Percentiles rank a stretch among this genome's conserved stretches.
Conservation (phyloP, 1,140 invertebrate genomes). For the Gryllus bimaculatus region DNA sequence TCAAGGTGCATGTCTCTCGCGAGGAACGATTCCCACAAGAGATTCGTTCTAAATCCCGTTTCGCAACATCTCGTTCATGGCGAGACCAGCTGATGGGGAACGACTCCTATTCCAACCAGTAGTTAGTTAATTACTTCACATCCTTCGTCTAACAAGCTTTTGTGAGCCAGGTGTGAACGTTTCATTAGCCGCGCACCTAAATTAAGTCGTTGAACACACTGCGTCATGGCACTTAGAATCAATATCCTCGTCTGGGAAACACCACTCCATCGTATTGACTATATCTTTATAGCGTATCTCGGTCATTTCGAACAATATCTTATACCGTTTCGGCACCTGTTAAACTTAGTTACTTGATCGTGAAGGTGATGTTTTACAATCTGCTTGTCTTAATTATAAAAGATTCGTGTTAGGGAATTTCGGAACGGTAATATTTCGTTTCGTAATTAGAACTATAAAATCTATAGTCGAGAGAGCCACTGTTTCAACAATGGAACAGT, state of each 20-base stretch:
- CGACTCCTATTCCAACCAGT: neutral
- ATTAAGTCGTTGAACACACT: neutral
- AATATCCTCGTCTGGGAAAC: neutral
- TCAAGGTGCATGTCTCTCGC: too few species aligned
- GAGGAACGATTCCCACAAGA: too few species aligned
- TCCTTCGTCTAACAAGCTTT: slow-evolving; percentile 4
- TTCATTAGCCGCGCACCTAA: neutral
- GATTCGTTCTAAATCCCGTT: too few species aligned
- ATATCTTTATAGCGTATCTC: neutral
- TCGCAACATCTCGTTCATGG: neutral
- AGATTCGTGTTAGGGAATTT: neutral
- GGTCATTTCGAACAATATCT: neutral
- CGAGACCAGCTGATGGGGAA: neutral
- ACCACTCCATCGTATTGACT: neutral
- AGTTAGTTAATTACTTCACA: slow-evolving; percentile 2
- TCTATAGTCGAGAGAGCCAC: neutral
- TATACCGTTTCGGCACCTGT: neutral
- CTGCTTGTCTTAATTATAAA: neutral
- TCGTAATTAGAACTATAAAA: neutral
- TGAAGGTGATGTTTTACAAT: neutral
- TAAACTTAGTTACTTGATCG: neutral
- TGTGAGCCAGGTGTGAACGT: neutral
- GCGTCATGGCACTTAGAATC: neutral
- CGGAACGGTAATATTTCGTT: neutral
- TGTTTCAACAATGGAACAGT: neutral